phyloP scores from a whole-genome alignment of 2,888 invertebrate species.

The Ormyrus pomaceus region DNA sequence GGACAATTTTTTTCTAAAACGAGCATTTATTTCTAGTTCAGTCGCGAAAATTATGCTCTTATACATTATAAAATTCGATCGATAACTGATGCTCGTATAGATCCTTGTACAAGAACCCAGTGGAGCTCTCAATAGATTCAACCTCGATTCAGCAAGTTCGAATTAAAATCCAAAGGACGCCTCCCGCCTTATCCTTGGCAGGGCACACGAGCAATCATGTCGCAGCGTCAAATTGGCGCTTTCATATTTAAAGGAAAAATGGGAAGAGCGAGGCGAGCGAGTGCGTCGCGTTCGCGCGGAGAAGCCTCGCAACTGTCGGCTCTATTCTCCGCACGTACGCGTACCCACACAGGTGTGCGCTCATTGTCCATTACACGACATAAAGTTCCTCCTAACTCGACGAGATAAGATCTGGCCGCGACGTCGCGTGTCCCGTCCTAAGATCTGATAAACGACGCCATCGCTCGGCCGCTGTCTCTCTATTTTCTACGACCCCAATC shows the following conservation, averaged over 20 bases:
- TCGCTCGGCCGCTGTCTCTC: constrained; percentile 54
- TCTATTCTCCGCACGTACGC: background rate
- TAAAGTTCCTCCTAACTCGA: constrained; percentile 73
- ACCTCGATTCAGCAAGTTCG: too few species aligned
- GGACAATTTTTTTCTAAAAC: too few species aligned
- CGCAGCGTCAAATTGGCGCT: constrained; percentile 42
- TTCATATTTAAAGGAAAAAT: constrained; percentile 49
- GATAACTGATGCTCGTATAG: too few species aligned
- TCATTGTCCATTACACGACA: constrained; percentile 72
- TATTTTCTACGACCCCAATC: constrained; percentile 68
- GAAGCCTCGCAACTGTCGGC: constrained; percentile 45
- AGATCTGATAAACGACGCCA: constrained; percentile 71
- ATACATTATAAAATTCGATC: too few species aligned
- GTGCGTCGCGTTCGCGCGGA: constrained; percentile 30
- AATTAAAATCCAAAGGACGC: too few species aligned
- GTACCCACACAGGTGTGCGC: constrained; percentile 33
- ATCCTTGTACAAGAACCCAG: too few species aligned
- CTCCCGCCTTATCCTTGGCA: background rate
- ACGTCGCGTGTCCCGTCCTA: constrained; percentile 73
- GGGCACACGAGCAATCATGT: constrained; percentile 36
- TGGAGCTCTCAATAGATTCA: too few species aligned
- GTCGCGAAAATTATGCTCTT: too few species aligned
- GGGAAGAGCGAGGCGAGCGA: constrained; percentile 35
- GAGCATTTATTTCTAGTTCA: too few species aligned
- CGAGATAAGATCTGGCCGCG: constrained; percentile 70